Percentiles rank a stretch among this genome's conserved stretches.
Conservation (phyloP, 2,888 invertebrate species). For the Acrobasis repandana region DNA sequence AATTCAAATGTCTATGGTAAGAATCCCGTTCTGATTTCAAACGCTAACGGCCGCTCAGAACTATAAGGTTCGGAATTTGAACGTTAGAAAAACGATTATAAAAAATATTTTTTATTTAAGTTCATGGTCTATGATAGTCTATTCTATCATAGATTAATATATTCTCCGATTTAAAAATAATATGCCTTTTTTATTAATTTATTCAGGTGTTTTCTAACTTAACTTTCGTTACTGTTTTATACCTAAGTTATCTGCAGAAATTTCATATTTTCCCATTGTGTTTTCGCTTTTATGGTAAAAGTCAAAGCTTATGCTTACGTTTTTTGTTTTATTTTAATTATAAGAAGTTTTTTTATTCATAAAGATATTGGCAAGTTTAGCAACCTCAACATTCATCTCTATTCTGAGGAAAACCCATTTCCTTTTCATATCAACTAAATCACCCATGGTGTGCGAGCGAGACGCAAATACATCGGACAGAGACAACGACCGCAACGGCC, state of each 20-base stretch:
- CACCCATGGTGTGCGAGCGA: conserved; percentile 32
- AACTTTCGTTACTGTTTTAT: too few species aligned
- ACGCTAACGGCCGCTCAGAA: conserved; percentile 28
- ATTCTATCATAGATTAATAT: too few species aligned
- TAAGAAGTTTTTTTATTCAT: too few species aligned
- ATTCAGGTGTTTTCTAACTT: too few species aligned
- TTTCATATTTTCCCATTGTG: too few species aligned
- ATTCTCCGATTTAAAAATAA: too few species aligned
- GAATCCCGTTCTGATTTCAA: conserved; percentile 37
- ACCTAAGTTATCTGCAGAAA: too few species aligned
- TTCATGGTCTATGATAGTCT: not conserved
- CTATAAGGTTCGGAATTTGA: conserved; percentile 8
- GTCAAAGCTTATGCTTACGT: too few species aligned
- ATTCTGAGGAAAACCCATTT: conserved; percentile 20
- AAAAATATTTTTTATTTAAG: not conserved
- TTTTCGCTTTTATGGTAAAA: too few species aligned
- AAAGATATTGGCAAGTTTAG: not conserved
- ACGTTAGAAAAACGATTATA: conserved; percentile 3
- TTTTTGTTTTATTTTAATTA: too few species aligned
- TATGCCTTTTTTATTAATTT: too few species aligned
- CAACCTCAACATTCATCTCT: not conserved
- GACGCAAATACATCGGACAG: conserved; percentile 7
- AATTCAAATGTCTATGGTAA: conserved; percentile 27
- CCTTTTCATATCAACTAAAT: conserved; percentile 23
- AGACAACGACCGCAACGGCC: conserved; percentile 34